Conservation (phyloP, 2,113 vertebrate genomes). For the Rhea americana region DNA sequence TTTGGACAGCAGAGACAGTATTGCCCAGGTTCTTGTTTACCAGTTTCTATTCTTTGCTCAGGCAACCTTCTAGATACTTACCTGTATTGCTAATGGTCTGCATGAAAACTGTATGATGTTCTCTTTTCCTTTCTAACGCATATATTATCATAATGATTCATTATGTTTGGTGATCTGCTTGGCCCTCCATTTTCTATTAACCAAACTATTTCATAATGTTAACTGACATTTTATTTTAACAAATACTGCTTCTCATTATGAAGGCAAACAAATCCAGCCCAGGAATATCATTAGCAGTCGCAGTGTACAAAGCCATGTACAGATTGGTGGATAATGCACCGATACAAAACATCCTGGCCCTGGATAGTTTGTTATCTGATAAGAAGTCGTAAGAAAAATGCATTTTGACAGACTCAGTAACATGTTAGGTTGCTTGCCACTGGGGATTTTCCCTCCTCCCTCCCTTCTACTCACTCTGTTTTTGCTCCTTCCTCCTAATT, state of each 20-base stretch:
- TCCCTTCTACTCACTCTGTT: not conserved
- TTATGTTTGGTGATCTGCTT: not conserved
- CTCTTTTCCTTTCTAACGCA: not conserved
- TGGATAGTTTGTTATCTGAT: not conserved
- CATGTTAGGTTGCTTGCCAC: not conserved
- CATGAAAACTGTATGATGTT: not conserved
- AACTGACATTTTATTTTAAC: not conserved
- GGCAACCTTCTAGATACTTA: not conserved
- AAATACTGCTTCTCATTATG: not conserved
- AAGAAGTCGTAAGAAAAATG: not conserved
- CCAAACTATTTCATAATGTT: not conserved
- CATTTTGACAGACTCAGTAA: not conserved
- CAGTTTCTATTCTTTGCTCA: not conserved
- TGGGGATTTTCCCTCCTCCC: fast-evolving
- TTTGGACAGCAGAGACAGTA: not conserved
- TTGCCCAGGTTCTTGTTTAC: not conserved
- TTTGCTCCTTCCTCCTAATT: not conserved
- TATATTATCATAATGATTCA: not conserved
- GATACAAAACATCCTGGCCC: not conserved
- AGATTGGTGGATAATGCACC: not conserved
- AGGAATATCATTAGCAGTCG: not conserved
- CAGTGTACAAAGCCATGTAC: not conserved
- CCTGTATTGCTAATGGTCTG: not conserved
- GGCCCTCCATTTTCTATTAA: not conserved
- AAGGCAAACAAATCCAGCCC: not conserved